Conservation (phyloP, 1,140 invertebrate genomes). For the Drosophila novamexicana region DNA sequence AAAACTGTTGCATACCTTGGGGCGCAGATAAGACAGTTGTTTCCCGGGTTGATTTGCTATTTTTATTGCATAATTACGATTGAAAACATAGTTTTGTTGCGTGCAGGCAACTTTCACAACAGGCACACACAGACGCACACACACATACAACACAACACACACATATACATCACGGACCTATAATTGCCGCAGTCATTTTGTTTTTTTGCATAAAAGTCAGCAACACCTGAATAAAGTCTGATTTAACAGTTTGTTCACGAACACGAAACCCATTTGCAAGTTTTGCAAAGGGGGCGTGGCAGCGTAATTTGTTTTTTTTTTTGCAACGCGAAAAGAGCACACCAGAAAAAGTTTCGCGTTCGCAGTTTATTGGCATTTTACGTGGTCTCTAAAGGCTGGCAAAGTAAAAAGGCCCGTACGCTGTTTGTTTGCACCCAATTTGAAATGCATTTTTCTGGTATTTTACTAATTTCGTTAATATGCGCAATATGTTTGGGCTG, state of each 20-base stretch:
- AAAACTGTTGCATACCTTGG: conserved; percentile 39
- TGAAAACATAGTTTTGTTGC: conserved; percentile 44
- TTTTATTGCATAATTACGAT: conserved; percentile 37
- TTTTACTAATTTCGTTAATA: conserved; percentile 73
- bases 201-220: conserved; percentile 20
- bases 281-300: conserved; percentile 12
- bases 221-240: conserved; percentile 56
- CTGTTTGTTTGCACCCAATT: conserved; percentile 43
- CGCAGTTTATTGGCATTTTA: conserved; percentile 75
- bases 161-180: conserved; percentile 6
- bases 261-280: conserved; percentile 49
- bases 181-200: conserved; percentile 37
- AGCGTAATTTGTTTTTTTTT: conserved; percentile 27
- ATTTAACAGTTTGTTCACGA: conserved; percentile 70
- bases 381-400: conserved; percentile 39
- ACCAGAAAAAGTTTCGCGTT: conserved; percentile 49
- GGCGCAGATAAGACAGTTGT: conserved; percentile 19
- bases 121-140: conserved; percentile 6
- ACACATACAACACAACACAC: neutral
- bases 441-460: conserved; percentile 70
- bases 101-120: conserved; percentile 28
- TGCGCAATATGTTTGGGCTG: conserved; percentile 43
- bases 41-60: conserved; percentile 17
- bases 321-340: conserved; percentile 44
- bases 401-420: neutral